Percentiles rank a stretch among this genome's conserved stretches.
Conservation (phyloP, 2,888 invertebrate species). For the Smittia sp. region DNA sequence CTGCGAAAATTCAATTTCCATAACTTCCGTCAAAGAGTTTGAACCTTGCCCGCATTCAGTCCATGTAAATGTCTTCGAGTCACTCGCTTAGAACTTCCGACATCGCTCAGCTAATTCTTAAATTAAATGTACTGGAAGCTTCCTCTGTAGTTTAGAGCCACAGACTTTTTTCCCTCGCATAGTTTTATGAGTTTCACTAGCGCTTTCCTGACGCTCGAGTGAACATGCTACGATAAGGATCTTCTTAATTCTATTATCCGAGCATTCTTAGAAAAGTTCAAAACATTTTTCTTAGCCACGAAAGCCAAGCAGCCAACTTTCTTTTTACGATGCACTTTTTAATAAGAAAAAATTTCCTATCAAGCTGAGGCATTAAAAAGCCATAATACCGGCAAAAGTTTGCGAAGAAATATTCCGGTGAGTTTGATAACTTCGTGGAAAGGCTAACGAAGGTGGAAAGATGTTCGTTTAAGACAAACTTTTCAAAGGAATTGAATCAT, state of each 20-base stretch:
- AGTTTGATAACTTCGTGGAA: no score
- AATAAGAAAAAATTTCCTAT: neutral
- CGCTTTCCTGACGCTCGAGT: neutral
- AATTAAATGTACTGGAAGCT: constrained; percentile 20
- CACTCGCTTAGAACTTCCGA: neutral
- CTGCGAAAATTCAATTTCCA: constrained; percentile 18
- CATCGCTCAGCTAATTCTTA: constrained; percentile 18
- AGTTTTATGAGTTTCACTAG: neutral
- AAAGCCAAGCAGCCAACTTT: neutral
- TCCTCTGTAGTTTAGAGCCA: neutral
- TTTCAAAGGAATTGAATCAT: no score
- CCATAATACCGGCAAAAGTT: no score
- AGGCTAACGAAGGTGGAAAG: no score
- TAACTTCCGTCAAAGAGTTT: constrained; percentile 17
- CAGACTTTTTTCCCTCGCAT: neutral
- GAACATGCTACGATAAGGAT: neutral
- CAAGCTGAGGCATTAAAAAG: neutral
- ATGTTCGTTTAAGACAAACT: no score
- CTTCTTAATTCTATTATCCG: constrained; percentile 4
- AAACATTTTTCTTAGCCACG: no score
- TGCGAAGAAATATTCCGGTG: no score
- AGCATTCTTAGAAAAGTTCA: no score
- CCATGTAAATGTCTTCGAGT: constrained; percentile 12
- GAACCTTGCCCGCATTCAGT: neutral
- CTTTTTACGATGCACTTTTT: neutral